Evolutionary conservation across 2,888 invertebrate genomes (phyloP), one percentile per base, ranked within the genome.

Genomic region (Pyrrhia umbra): DNA sequence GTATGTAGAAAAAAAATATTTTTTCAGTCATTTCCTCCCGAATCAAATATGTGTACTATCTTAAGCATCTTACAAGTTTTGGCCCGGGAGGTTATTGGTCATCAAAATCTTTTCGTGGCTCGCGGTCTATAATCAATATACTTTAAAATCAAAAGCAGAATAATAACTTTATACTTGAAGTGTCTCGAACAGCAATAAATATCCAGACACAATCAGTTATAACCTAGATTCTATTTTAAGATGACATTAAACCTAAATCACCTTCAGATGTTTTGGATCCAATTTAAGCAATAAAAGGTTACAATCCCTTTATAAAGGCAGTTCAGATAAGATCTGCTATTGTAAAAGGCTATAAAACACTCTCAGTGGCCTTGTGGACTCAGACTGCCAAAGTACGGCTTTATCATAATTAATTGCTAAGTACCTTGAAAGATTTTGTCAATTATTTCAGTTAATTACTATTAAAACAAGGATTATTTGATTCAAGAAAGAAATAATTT

Each of bases 221-320:
- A 30, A 57, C 30, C 30, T 52, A 40, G 6, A 69, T 68, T 59
- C n/a, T 43, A 39, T 34, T 52, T 21, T 27, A 9, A 50, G 49
- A 34, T 20, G 18, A 37, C 34, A 30, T 58, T 68, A 58, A 64
- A 68, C 52, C 46, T 64, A 52, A 75, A 65, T 62, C 71, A 65
- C 46, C 46, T 50, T 13, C 45, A 63, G 40, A 67, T 63, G 59
- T 74, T 77, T 61, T 62, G 62, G 50, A 64, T 59, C 61, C 64
- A 67, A 77, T 79, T 74, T 57, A 42, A 27, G 47, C 54, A 62
- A 59, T 64, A 77, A 79, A 75, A 77, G 77, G 55, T 59, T 51
- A 68, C 74, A 67, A 73, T 68, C 63, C 47, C 66, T 62, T 69
- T 67, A 42, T 68, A 59, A 57, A 61, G 51, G 43, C 55, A 43